Evolutionary conservation across 2,113 vertebrate genomes (phyloP), one percentile per base, ranked within the genome.

Genomic region (Xyrauchen texanus): DNA sequence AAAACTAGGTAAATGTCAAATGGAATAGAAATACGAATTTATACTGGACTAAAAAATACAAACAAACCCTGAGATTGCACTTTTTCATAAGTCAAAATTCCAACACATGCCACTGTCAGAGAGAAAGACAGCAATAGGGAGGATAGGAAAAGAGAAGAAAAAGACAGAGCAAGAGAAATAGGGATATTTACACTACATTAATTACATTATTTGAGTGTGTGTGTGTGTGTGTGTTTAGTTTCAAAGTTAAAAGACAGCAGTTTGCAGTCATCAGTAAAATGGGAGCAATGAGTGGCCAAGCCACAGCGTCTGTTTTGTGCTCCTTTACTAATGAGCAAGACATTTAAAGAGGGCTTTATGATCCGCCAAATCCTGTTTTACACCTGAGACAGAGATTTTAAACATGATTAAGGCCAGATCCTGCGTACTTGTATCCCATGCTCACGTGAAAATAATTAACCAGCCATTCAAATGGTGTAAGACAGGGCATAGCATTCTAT

Each of bases 181-280:
- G 12, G 55, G 6, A 72, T 6, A 11, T 11, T 68, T 10, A 3
- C 8, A 68, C 7, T 70, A 4, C 13, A 70, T 68, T 51, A 66
- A 66, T 49, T 8, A 21, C 66, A 8, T 75, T 76, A 34, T 77
- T 5, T 53, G 8, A 69, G 83, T 83, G 80, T 77, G 64, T 64
- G 55, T 58, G 55, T 15, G 55, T 13, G 55, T 15, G 21, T 86
- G 83, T 83, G 80, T 77, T 15, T 13, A 13, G 13, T 5, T 5
- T 47, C 65, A 64, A 66, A 87, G 85, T 88, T 87, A 85, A 75
- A 68, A 71, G 6, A 13, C 84, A 82, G 47, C 83, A 82, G 86
- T 82, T 87, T 89, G 88, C 88, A 86, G 90, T 81, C 69, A 80
- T 86, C 80, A 79, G 84, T 83, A 72, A 90, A 89, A 74, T 72